Evolutionary conservation across 1,140 invertebrate species (phyloP).

Genomic region (Macrobrachium nipponense): DNA sequence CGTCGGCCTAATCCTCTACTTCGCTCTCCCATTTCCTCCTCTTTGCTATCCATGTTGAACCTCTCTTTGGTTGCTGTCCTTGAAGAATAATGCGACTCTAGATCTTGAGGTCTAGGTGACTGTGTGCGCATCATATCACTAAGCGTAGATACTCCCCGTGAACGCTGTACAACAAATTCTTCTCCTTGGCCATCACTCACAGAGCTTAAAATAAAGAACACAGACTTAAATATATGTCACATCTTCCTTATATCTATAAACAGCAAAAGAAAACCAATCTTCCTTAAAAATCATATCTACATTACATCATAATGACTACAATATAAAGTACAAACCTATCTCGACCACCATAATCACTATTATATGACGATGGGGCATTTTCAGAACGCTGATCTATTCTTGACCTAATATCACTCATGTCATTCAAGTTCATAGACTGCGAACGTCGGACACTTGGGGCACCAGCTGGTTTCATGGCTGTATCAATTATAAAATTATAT

Average conservation of each 20-base stretch:
- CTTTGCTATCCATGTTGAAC: conserved; percentile 75
- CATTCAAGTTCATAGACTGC: conserved; percentile 64
- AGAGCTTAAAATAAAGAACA: conserved; percentile 47
- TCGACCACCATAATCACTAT: conserved; percentile 62
- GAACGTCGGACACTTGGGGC: conserved; percentile 61
- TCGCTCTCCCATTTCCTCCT: conserved; percentile 75
- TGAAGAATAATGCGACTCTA: conserved; percentile 65
- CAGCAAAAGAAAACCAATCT: not conserved
- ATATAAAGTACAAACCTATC: conserved; percentile 55
- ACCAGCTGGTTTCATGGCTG: conserved; percentile 61
- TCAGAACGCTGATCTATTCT: conserved; percentile 49
- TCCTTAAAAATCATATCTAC: not conserved
- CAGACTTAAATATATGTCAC: not conserved
- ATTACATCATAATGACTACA: not conserved
- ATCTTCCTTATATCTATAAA: not conserved
- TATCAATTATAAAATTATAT: not conserved
- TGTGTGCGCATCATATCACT: conserved; percentile 63
- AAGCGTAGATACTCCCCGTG: conserved; percentile 61
- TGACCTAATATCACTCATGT: conserved; percentile 49
- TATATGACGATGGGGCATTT: conserved; percentile 56
- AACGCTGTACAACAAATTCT: conserved; percentile 64
- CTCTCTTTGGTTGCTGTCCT: conserved; percentile 75
- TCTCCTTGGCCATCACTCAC: conserved; percentile 64
- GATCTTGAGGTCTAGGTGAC: conserved; percentile 46
- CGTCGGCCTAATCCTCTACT: conserved; percentile 55